A percentile compares a stretch with the other conserved stretches of the same genome.
Conservation (phyloP, 2,113 vertebrate species). For the Circaetus cinerascens region DNA sequence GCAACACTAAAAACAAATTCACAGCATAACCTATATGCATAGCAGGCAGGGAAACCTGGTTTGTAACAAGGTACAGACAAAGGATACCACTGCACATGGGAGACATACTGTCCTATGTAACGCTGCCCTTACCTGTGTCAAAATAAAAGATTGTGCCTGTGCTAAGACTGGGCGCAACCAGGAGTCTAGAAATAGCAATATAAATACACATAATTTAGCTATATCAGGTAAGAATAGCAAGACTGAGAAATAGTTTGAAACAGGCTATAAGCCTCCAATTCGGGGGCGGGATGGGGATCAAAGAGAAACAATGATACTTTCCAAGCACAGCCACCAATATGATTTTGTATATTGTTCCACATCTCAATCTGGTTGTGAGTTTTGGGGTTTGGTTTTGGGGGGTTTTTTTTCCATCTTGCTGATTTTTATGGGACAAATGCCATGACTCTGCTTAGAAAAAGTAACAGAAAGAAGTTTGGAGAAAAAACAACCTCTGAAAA, state of each 20-base stretch:
- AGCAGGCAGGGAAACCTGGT: neutral
- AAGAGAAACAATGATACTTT: neutral
- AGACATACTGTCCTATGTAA: accelerated
- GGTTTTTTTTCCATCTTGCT: neutral
- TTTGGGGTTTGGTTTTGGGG: neutral
- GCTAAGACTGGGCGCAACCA: neutral
- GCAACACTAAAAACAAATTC: neutral
- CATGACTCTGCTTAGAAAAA: neutral
- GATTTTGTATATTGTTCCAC: neutral
- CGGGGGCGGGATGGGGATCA: neutral
- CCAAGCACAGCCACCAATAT: neutral
- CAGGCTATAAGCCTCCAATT: neutral
- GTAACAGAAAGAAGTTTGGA: neutral
- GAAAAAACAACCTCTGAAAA: neutral
- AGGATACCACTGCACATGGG: accelerated
- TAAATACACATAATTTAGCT: neutral
- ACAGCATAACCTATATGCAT: neutral
- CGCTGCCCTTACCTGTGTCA: neutral
- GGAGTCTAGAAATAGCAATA: neutral
- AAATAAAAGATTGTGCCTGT: neutral
- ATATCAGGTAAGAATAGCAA: neutral
- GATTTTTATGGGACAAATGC: neutral
- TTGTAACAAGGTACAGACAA: neutral
- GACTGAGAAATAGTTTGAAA: neutral
- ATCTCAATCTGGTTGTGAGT: neutral